Base-by-base conservation (phyloP, 2,888 invertebrate species). In the Phaonia tiefii region DNA sequence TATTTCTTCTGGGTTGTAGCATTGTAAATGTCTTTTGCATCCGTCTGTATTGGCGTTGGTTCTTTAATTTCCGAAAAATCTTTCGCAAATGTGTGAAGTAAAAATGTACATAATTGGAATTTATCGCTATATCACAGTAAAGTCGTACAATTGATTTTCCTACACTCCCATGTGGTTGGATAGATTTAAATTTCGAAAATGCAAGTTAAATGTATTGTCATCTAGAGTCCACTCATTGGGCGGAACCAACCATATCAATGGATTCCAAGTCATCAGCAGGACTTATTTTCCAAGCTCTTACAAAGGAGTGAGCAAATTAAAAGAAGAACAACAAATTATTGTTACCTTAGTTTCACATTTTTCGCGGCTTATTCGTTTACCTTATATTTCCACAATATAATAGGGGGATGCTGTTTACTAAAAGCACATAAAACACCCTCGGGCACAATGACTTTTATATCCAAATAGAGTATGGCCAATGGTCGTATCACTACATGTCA, bases 101-200 rank as follows among this genome's bases (percentile, higher is more conserved):
- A n/a, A n/a, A n/a, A n/a, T n/a, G n/a, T n/a, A n/a, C n/a, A n/a
- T n/a, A n/a, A n/a, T n/a, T n/a, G n/a, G n/a, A n/a, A n/a, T n/a
- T n/a, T n/a, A n/a, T n/a, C n/a, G n/a, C n/a, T n/a, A n/a, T n/a
- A n/a, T n/a, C n/a, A n/a, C n/a, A n/a, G n/a, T n/a, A n/a, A n/a
- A n/a, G n/a, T n/a, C n/a, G n/a, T 91, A 92, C 84, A 95, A 93
- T 92, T 97, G 97, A 86, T 93, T 94, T 22, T 96, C 93, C 87
- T 96, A 96, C 91, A 96, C 95, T 70, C 97, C 97, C 67, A 97
- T 91, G 89, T 97, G 97, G 13, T 97, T 92, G 0, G 95, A 93
- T 0, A 96, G 96, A 72, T 91, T 89, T 25, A 91, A 86, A 3
- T 89, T 84, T 25, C 91, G 91, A 25, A 72, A 63, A 8, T 90